Evolutionary conservation across 1,140 invertebrate genomes (phyloP), one percentile per base, ranked within the genome.

Genomic region (Aethina tumida): DNA sequence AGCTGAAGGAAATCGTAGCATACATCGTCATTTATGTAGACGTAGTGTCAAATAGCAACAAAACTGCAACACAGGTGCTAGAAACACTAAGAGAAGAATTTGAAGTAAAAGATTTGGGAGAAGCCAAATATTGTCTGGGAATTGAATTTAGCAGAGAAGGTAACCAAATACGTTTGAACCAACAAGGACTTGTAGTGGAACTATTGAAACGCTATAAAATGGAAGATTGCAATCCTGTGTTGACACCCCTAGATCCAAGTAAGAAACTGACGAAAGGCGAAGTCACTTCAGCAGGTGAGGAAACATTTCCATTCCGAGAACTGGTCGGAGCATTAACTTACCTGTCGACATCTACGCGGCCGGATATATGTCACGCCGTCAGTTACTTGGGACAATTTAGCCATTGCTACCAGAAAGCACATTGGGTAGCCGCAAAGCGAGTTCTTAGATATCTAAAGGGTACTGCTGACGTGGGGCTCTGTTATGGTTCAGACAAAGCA

Each of bases 281-380:
- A 25, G 33, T 5, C 4, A 9, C 5, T 5, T 5, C n/a, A 27
- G 9, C 3, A 21, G 13, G 18, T 2, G 36, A 38, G 22, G 10
- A 26, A 13, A 15, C 3, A 6, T 29, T 35, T 29, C 44, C 40
- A 19, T 50, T 43, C 36, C 38, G 41, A 17, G 27, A 47, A 35
- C 25, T 50, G 12, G 32, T 50, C 20, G 37, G 48, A 16, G 32
- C 18, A 1, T 15, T 49, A n/a, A 38, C 47, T 37, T 44, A 47
- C 25, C 25, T 47, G 4, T 33, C 45, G 25, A 21, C 37, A 12
- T 40, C 21, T 17, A 37, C 41, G 12, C 34, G 41, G n/a, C 42
- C 34, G 10, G 45, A 48, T 36, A 47, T 50, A 25, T 31, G 10
- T 28, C 44, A 12, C 32, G 2, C 41, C 12, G 34, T 47, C 13